phyloP scores from a whole-genome alignment of 1,140 invertebrate genomes.

The Diorhabda sublineata region DNA sequence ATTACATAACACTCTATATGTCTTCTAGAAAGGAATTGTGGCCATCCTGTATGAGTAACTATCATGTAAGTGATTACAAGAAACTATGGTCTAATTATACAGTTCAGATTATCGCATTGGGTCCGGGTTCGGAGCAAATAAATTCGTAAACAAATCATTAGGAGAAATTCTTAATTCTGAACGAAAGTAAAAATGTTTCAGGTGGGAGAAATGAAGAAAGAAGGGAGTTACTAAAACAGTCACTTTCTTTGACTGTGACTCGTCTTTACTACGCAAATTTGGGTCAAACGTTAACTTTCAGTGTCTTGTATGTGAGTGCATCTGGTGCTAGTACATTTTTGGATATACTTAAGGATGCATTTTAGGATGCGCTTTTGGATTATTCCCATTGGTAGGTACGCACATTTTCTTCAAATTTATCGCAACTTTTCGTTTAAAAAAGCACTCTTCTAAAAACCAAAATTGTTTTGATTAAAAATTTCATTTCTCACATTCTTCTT shows the following conservation, averaged over 20 bases:
- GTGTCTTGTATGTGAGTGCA: conserved; percentile 30
- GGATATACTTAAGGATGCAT: conserved; percentile 26
- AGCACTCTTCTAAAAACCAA: too few species aligned
- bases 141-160: conserved; percentile 13
- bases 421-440: too few species aligned
- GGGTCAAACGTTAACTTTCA: conserved; percentile 41
- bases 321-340: conserved; percentile 26
- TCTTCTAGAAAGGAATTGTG: too few species aligned
- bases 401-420: not conserved
- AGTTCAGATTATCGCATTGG: too few species aligned
- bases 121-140: too few species aligned
- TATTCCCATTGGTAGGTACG: conserved; percentile 32
- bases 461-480: too few species aligned
- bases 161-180: conserved; percentile 40
- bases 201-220: conserved; percentile 44
- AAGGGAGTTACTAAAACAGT: conserved; percentile 38
- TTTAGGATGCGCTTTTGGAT: conserved; percentile 38
- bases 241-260: conserved; percentile 41
- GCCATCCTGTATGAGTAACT: too few species aligned
- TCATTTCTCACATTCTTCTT: too few species aligned
- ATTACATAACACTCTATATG: too few species aligned
- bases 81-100: too few species aligned
- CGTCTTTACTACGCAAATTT: conserved; percentile 41
- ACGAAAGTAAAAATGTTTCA: conserved; percentile 43
- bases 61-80: too few species aligned